Evolutionary conservation across 2,888 invertebrate species (phyloP).

Genomic region (Epicampocera succincta): DNA sequence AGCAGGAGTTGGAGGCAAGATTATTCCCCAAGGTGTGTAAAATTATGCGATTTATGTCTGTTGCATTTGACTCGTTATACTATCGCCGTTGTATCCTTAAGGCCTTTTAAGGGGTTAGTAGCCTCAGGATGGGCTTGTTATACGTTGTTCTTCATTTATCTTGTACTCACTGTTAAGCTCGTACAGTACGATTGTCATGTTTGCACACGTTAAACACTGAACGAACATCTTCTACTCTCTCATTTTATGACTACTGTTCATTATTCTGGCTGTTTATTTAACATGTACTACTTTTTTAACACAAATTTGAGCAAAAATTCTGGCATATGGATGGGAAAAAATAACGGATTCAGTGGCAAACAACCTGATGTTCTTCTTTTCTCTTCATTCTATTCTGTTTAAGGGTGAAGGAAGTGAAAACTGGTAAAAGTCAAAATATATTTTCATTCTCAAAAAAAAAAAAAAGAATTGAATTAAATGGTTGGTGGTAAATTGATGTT

Average conservation of each 20-base stretch:
- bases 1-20: neutral
- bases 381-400: neutral
- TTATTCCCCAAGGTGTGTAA: constrained; percentile 72
- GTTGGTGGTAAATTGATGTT: constrained; percentile 32
- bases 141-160: constrained; percentile 45
- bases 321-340: constrained; percentile 60
- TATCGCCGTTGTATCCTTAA: constrained; percentile 30
- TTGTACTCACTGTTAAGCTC: constrained; percentile 14
- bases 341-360: constrained; percentile 8
- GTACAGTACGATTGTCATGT: constrained; percentile 48
- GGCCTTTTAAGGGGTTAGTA: constrained; percentile 55
- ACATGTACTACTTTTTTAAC: constrained; percentile 25
- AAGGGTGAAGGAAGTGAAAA: constrained; percentile 8
- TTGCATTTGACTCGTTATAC: constrained; percentile 56
- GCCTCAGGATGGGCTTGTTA: constrained; percentile 67
- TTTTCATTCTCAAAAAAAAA: constrained; percentile 38
- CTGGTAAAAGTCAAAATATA: constrained; percentile 58
- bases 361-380: constrained; percentile 39
- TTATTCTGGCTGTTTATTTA: constrained; percentile 60
- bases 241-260: constrained; percentile 45
- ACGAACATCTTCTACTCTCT: constrained; percentile 38
- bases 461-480: constrained; percentile 66
- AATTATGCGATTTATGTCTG: constrained; percentile 71
- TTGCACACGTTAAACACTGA: constrained; percentile 40
- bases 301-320: constrained; percentile 45